Base-by-base conservation (phyloP, 2,888 invertebrate genomes). In the Microctonus hyperodae region DNA sequence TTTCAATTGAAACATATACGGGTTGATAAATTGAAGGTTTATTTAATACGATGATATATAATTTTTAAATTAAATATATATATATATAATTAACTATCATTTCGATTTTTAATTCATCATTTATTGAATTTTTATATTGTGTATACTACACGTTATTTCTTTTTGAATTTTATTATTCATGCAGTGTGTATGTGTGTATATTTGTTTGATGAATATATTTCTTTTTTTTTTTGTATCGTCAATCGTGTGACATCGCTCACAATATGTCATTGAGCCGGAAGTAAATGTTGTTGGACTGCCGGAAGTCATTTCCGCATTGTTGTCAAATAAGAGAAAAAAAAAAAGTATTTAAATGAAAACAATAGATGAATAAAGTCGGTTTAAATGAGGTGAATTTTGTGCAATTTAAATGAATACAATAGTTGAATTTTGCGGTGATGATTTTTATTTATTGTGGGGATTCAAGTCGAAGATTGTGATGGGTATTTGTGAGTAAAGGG, bases 251-350 rank as follows among this genome's bases (percentile, higher is more conserved):
- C 50, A 50, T 9, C 33, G 25, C 28, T 63, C 16, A 25, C 28
- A 28, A 37, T 63, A 25, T n/a, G 56, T 33, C 28, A 28, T 48
- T 11, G 58, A 69, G 64, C 73, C 78, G 78, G 77, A 78, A 77
- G 76, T 76, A 76, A 77, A 69, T 70, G 69, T 74, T 72, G 70
- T 72, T 72, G 71, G 73, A 65, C 62, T 61, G 66, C 76, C 77
- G 79, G 79, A 79, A 76, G 76, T 72, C 65, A 73, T 78, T 78
- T 78, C 78, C 78, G 76, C 64, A 73, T 76, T 72, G 72, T 44
- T 57, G 69, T 65, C 57, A 66, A 67, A 68, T 61, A 64, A 35
- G 58, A 60, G 55, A 70, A 68, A 69, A 33, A 64, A 48, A 16
- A 57, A 10, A 31, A 55, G 7, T 9, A 44, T 22, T 13, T 23